These are phyloP conservation scores for Lithophane ornitopus DNA, from an alignment of 2,888 invertebrate genomes.

Conservation along the genomic window DNA sequence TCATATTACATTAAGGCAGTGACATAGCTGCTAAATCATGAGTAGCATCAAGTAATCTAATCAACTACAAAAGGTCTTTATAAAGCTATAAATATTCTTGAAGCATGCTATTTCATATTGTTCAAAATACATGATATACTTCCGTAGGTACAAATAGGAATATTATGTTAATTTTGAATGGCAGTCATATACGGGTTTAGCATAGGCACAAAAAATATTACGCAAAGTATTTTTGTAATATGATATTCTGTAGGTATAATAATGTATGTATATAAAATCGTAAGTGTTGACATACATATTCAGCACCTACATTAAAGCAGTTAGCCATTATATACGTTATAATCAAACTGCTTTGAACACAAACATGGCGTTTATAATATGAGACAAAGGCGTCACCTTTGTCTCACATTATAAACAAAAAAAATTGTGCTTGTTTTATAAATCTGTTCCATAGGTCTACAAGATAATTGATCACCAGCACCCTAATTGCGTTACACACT, in stretches of 20 bases:
- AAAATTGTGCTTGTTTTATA: no score
- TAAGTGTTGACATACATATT: constrained; percentile 24
- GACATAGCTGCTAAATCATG: neutral
- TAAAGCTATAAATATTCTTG: constrained; percentile 42
- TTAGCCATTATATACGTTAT: neutral
- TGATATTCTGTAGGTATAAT: neutral
- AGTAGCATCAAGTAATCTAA: neutral
- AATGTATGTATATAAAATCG: constrained; percentile 1
- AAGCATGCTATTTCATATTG: constrained; percentile 18
- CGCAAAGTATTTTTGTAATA: constrained; percentile 25
- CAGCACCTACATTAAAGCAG: neutral
- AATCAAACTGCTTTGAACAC: neutral
- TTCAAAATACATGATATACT: constrained; percentile 4
- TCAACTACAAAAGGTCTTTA: constrained; percentile 1
- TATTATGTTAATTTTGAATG: constrained; percentile 46
- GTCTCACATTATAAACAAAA: neutral
- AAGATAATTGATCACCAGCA: neutral
- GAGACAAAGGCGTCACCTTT: no score
- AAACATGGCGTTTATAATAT: no score
- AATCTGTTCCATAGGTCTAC: neutral
- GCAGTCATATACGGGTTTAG: constrained; percentile 3
- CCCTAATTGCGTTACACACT: no score
- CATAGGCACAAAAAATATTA: constrained; percentile 30
- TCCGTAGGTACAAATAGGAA: constrained; percentile 44
- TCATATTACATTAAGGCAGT: neutral